Percentiles rank a stretch among this genome's conserved stretches.
phyloP scores from a whole-genome alignment of 2,888 invertebrate species.

The Brachycybe producta region DNA sequence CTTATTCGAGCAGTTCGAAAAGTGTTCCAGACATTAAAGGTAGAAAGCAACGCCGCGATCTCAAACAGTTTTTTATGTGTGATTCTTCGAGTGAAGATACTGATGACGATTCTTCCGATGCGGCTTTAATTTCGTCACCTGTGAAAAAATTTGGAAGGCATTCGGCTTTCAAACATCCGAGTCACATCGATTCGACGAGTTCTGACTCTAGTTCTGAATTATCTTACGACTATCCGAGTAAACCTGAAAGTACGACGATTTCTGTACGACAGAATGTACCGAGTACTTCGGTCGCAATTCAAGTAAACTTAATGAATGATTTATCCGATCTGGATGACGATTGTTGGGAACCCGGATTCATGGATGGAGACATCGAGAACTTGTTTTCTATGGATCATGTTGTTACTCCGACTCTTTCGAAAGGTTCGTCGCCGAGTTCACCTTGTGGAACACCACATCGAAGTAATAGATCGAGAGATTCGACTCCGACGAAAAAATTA shows the following conservation, averaged over 20 bases:
- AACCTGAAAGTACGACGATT: slow-evolving; percentile 18
- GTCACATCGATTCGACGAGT: too few relatives aligned
- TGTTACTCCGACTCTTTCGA: slow-evolving; percentile 12
- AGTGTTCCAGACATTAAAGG: too few relatives aligned
- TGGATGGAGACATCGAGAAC: slow-evolving; percentile 6
- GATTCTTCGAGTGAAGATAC: too few relatives aligned
- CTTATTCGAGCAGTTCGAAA: too few relatives aligned
- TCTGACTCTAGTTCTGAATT: slow-evolving; percentile 1
- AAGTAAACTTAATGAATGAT: slow-evolving; percentile 19
- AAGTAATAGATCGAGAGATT: neutral
- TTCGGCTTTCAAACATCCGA: too few relatives aligned
- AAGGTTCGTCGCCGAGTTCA: neutral
- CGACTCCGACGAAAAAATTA: slow-evolving; percentile 1
- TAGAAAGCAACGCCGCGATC: too few relatives aligned
- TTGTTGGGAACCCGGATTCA: slow-evolving; percentile 14
- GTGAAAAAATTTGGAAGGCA: too few relatives aligned
- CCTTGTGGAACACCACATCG: neutral
- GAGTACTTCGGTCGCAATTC: slow-evolving; percentile 20
- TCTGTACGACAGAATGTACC: slow-evolving; percentile 18
- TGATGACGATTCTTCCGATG: too few relatives aligned
- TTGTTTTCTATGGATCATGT: slow-evolving; percentile 7
- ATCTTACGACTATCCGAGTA: slow-evolving; percentile 9
- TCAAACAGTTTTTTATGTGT: too few relatives aligned
- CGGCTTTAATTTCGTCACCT: too few relatives aligned
- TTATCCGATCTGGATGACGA: slow-evolving; percentile 18